phyloP scores from a whole-genome alignment of 2,888 invertebrate species.

The Crossocerus cetratus region DNA sequence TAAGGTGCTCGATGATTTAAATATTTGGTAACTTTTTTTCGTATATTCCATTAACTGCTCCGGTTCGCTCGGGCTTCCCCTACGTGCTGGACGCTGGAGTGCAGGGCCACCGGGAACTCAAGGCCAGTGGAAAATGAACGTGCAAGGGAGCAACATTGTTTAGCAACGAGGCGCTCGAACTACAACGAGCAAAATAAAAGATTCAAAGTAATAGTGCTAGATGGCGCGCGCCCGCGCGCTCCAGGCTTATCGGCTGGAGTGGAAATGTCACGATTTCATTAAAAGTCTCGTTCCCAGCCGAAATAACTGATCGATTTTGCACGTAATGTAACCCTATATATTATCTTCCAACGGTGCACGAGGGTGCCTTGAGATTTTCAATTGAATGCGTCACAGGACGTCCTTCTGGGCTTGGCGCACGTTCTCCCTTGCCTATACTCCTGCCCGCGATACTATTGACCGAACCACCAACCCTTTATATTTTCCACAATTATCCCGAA shows the following conservation, averaged over 20 bases:
- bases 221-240: background rate
- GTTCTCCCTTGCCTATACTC: conserved; percentile 59
- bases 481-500: conserved; percentile 50
- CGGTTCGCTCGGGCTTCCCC: too few species aligned
- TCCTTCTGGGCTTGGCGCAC: conserved; percentile 69
- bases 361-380: conserved; percentile 74
- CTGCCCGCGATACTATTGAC: conserved; percentile 51
- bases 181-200: too few species aligned
- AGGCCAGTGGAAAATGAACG: too few species aligned
- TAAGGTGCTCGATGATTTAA: too few species aligned
- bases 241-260: background rate
- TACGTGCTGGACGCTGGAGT: too few species aligned
- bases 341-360: conserved; percentile 63
- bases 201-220: background rate
- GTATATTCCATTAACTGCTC: too few species aligned
- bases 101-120: too few species aligned
- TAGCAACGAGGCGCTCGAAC: background rate
- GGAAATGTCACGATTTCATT: conserved; percentile 26
- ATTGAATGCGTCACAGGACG: conserved; percentile 73
- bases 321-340: conserved; percentile 63
- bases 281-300: conserved; percentile 37
- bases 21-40: too few species aligned
- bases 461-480: conserved; percentile 32
- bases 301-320: conserved; percentile 62
- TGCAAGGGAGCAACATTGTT: conserved; percentile 1